Evolutionary conservation across 2,113 vertebrate genomes (phyloP).

Genomic region (Oncorhynchus nerka): DNA sequence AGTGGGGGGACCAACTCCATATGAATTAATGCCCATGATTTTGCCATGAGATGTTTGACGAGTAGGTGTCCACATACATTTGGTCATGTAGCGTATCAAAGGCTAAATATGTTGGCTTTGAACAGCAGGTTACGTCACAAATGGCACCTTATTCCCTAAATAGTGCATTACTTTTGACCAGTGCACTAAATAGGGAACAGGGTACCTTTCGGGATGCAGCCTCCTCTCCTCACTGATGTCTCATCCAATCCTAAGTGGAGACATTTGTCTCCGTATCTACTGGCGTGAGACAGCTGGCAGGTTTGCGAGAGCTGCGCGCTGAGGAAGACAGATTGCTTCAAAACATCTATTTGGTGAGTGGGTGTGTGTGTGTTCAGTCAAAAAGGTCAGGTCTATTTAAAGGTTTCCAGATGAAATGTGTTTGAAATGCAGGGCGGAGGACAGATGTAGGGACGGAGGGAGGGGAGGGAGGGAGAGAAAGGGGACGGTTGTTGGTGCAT

Average conservation of each 20-base stretch:
- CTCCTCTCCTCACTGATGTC: too few species aligned
- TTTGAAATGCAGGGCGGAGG: conserved; percentile 55
- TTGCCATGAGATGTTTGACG: too few species aligned
- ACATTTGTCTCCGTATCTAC: conserved; percentile 2
- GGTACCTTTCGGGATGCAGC: too few species aligned
- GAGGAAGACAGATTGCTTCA: conserved; percentile 25
- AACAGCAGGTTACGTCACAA: neutral
- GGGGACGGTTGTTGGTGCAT: too few species aligned
- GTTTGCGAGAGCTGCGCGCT: conserved; percentile 30
- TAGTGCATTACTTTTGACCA: too few species aligned
- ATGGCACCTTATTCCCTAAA: too few species aligned
- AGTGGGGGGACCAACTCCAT: too few species aligned
- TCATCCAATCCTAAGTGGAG: too few species aligned
- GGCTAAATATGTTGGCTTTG: neutral
- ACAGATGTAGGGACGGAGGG: neutral
- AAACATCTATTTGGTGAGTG: conserved; percentile 36
- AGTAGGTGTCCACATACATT: too few species aligned
- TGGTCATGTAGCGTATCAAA: neutral
- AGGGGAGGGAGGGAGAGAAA: neutral
- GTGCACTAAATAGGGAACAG: too few species aligned
- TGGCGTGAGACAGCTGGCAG: conserved; percentile 10
- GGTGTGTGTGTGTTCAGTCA: conserved; percentile 46
- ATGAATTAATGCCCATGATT: neutral
- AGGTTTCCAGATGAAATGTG: conserved; percentile 61
- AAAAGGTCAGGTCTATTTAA: conserved; percentile 72